These are phyloP conservation scores for Dunckerocampus dactyliophorus DNA, from an alignment of 2,113 vertebrate genomes.

Conservation along the genomic window DNA sequence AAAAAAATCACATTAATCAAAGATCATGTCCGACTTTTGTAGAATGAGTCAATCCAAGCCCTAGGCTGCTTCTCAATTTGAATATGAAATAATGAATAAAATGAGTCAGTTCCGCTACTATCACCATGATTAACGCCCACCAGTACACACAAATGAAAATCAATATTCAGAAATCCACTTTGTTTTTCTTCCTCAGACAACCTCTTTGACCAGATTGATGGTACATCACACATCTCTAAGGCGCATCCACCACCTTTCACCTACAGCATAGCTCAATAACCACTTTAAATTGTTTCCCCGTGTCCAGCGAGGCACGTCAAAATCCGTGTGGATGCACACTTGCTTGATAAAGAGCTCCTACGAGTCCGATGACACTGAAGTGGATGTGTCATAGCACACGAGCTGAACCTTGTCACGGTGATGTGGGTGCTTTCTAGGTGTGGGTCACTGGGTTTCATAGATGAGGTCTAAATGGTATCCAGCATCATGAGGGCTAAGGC, in stretches of 20 bases:
- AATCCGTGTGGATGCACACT: slow-evolving; percentile 9
- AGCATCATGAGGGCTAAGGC: background rate
- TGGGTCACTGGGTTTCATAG: background rate
- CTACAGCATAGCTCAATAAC: slow-evolving; percentile 14
- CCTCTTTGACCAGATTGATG: background rate
- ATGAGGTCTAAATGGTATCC: background rate
- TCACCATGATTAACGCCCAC: slow-evolving; percentile 30
- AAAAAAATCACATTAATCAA: slow-evolving; percentile 21
- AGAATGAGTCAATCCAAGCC: slow-evolving; percentile 16
- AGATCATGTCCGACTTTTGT: slow-evolving; percentile 15
- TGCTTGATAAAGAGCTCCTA: slow-evolving; percentile 26
- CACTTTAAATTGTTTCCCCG: slow-evolving; percentile 21
- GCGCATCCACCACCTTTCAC: too few species aligned
- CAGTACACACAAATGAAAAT: slow-evolving; percentile 21
- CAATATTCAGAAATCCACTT: slow-evolving; percentile 10
- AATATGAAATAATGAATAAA: slow-evolving; percentile 22
- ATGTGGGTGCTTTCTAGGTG: background rate
- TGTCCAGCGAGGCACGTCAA: slow-evolving; percentile 21
- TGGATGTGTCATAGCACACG: slow-evolving; percentile 5
- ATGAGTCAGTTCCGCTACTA: slow-evolving; percentile 5
- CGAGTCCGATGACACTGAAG: slow-evolving; percentile 13
- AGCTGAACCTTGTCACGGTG: slow-evolving; percentile 9
- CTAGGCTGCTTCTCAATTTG: slow-evolving; percentile 13
- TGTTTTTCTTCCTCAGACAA: background rate
- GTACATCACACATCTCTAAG: background rate